A percentile compares a stretch with the other conserved stretches of the same genome.
Evolutionary conservation across 1,140 invertebrate genomes (phyloP).

Genomic region (Parapsyche elsis): DNA sequence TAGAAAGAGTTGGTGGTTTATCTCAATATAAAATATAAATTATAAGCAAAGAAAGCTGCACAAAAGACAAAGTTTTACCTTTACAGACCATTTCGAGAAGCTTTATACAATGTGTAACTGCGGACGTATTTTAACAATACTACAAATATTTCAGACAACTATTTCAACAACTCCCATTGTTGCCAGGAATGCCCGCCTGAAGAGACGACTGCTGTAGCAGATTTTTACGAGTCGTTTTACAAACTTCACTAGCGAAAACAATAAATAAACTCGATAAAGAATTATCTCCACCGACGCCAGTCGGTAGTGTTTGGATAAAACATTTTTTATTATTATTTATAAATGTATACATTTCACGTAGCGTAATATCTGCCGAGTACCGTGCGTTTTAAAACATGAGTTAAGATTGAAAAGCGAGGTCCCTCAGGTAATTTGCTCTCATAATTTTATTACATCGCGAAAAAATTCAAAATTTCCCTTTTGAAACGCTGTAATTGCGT

Average conservation of each 20-base stretch:
- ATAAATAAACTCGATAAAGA: constrained; percentile 12
- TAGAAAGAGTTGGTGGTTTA: too few species aligned
- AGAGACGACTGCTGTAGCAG: not conserved
- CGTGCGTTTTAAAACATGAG: not conserved
- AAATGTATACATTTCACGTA: not conserved
- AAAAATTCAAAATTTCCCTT: not conserved
- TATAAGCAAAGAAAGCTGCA: too few species aligned
- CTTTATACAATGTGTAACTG: too few species aligned
- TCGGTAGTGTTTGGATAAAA: too few species aligned
- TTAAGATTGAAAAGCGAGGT: not conserved
- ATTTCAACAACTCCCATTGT: not conserved
- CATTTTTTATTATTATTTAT: too few species aligned
- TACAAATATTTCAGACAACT: not conserved
- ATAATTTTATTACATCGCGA: constrained; percentile 6
- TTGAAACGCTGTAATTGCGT: not conserved
- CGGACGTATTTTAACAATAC: not conserved
- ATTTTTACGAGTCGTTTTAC: not conserved
- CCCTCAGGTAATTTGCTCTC: not conserved
- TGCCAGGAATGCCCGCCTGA: not conserved
- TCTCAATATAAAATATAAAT: too few species aligned
- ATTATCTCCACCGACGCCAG: not conserved
- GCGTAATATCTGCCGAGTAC: not conserved
- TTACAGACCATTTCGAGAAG: too few species aligned
- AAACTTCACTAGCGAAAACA: constrained; percentile 2
- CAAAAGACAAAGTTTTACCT: too few species aligned